Conservation (phyloP, 1,140 invertebrate genomes). For the Heliconius himera region DNA sequence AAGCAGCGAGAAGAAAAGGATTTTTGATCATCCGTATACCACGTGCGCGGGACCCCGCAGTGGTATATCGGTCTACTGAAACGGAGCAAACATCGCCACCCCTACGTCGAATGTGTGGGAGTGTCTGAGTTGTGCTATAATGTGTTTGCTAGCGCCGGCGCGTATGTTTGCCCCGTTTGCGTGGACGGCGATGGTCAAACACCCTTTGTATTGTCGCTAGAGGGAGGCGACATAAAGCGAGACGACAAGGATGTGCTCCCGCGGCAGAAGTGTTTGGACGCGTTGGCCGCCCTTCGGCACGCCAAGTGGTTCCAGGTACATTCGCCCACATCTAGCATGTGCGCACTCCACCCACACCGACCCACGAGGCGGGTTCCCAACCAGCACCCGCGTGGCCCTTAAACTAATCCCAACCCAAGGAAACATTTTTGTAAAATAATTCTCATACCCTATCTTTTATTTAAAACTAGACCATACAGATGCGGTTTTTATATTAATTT, state of each 20-base stretch:
- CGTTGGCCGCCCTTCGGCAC: slow-evolving; percentile 99
- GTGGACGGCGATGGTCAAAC: slow-evolving; percentile 85
- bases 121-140: too few relatives aligned
- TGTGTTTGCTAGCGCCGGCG: slow-evolving; percentile 10
- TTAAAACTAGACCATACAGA: too few relatives aligned
- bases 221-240: slow-evolving; percentile 83
- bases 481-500: too few relatives aligned
- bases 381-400: too few relatives aligned
- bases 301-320: slow-evolving; percentile 99
- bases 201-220: slow-evolving; percentile 83
- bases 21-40: slow-evolving; percentile 85
- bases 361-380: background rate
- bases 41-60: slow-evolving; percentile 57
- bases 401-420: too few relatives aligned
- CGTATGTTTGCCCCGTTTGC: slow-evolving; percentile 79
- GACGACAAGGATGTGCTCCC: slow-evolving; percentile 94
- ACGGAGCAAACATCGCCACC: slow-evolving; percentile 72
- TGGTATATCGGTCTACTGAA: slow-evolving; percentile 73
- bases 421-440: too few relatives aligned
- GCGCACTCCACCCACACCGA: slow-evolving; percentile 57
- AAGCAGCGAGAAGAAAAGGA: slow-evolving; percentile 82
- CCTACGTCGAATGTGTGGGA: background rate
- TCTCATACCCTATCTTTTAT: too few relatives aligned
- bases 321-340: slow-evolving; percentile 67
- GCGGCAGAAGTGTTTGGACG: slow-evolving; percentile 99